Evolutionary conservation across 2,113 vertebrate genomes (phyloP), one percentile per base, ranked within the genome.

Genomic region (Micromys minutus): DNA sequence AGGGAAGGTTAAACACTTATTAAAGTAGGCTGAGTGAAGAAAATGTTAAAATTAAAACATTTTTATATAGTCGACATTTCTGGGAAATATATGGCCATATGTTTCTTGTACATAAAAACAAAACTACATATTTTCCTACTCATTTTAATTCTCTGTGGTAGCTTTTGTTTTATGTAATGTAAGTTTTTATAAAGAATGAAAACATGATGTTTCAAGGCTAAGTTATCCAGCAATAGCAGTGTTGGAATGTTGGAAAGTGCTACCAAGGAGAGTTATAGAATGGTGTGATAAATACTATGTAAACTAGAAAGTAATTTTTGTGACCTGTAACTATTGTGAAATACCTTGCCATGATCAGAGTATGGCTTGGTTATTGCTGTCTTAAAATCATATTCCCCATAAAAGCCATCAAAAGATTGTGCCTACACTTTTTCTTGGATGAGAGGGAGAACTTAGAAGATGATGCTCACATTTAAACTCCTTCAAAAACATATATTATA

Each of bases 51-150:
- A 87, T 92, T 90, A 83, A 83, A 75, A 67, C 21, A 77, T 81
- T 83, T 77, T 90, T 90, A 83, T 84, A 65, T 94, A 71, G 65
- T 86, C 57, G 61, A 69, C 5, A 90, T 52, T 90, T 93, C 26
- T 47, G 4, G 39, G n/a, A 31, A 89, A 81, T 34, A 12, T n/a
- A 83, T 89, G 90, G 42, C 22, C 22, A 29, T 95, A 52, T 76
- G 31, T 87, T 92, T 87, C 55, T 92, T 83, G 77, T 65, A 72
- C 67, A 57, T 76, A 92, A 76, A 86, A 92, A 47, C 52, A 45
- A 75, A 75, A 87, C 50, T 76, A 17, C 19, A 42, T 9, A 76
- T 19, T 80, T 26, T 89, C 7, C 55, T 92, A 52, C 81, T 75
- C 92, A 81, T 57, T 71, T 95, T 55, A 92, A 55, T 83, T 83